Conservation (phyloP, 2,797 vertebrate species). For the Presbytis comata region DNA sequence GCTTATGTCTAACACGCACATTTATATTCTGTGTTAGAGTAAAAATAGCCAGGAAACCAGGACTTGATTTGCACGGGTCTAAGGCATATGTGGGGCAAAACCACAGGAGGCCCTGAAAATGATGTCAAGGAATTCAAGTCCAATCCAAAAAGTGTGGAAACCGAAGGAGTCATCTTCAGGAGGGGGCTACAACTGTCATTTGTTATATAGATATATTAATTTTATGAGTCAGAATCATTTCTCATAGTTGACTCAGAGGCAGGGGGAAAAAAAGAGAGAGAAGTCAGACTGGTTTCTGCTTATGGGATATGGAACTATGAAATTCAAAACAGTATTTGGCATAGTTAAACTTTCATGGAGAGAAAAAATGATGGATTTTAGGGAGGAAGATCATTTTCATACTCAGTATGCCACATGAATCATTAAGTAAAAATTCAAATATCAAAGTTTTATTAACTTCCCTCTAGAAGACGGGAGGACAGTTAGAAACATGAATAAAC, state of each 20-base stretch:
- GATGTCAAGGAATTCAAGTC: not conserved
- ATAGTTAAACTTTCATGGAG: not conserved
- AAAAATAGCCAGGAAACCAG: not conserved
- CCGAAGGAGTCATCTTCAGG: not conserved
- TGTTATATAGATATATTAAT: not conserved
- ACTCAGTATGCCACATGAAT: not conserved
- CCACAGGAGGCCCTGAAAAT: not conserved
- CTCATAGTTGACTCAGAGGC: not conserved
- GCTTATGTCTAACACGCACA: not conserved
- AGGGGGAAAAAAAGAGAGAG: not conserved
- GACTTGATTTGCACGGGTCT: not conserved
- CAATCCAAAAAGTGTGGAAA: not conserved
- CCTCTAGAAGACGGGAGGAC: not conserved
- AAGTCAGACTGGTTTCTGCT: not conserved
- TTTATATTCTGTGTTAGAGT: not conserved
- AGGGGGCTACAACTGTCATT: not conserved
- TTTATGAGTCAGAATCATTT: slow-evolving; percentile 46
- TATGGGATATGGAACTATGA: not conserved
- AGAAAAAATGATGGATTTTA: not conserved
- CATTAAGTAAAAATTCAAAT: slow-evolving; percentile 24
- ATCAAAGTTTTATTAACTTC: not conserved
- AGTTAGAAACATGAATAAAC: not conserved
- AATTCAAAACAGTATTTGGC: not conserved
- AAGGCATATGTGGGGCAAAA: not conserved
- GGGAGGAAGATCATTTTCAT: not conserved